Base-by-base conservation (phyloP, 2,888 invertebrate genomes). In the Tanypteryx hageni region DNA sequence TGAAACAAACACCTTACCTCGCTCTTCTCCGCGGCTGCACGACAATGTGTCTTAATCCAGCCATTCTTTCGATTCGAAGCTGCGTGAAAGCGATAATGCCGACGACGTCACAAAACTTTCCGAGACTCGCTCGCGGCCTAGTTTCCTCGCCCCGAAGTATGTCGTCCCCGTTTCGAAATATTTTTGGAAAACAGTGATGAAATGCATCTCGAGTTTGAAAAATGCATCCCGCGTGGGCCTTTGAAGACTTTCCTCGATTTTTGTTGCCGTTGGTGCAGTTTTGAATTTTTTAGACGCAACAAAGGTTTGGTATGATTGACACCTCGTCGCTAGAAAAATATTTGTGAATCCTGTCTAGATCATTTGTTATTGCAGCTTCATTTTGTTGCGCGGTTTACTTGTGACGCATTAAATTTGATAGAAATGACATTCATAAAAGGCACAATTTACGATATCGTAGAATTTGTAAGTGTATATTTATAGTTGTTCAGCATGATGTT, bases 31-130 rank as follows among this genome's bases (percentile, higher is more conserved):
- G 10, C 89, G 83, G 56, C 14, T 89, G 64, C 89, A 89, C 44
- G 18, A 64, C 64, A 64, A 89, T 64, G 18, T 68, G 61, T 89
- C 89, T 89, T 89, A 64, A 89, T 89, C 31, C 89, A 64, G 18
- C 89, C 89, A 64, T 89, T 89, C 64, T 89, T 61, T 89, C n/a
- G 89, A 89, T 44, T 89, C 89, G 44, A 64, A 64, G 89, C 61
- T 64, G 89, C 89, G 68, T 89, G 64, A 89, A 64, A 89, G 27
- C 89, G 89, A 44, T 44, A 61, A 61, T 44, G 76, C 22, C 76
- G 76, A 76, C 76, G 76, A 76, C 44, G 44, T 44, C 27, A 76
- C 76, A 76, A 76, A 76, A 76, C 76, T 76, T 76, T 76, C 76
- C 22, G 76, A 27, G 27, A 76, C 22, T 44, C 83, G n/a, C 83